Conservation (phyloP, 2,113 vertebrate genomes). For the Eptesicus fuscus region DNA sequence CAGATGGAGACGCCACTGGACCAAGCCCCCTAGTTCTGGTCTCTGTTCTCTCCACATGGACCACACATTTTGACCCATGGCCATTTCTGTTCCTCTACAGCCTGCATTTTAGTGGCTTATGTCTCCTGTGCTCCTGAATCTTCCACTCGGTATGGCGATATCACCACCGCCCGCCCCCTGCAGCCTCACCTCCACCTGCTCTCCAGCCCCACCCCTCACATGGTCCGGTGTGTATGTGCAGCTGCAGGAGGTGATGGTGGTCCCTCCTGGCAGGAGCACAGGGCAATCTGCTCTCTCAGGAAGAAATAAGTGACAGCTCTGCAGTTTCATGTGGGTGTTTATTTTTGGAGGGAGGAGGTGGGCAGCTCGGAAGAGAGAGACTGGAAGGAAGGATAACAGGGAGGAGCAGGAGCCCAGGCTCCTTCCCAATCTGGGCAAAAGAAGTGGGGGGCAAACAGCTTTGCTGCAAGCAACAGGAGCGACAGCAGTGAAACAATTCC, state of each 20-base stretch:
- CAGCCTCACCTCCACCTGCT: not conserved
- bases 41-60: not conserved
- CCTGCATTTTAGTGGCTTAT: not conserved
- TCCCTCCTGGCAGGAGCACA: not conserved
- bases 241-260: not conserved
- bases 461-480: slow-evolving; percentile 41
- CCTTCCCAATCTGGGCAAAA: not conserved
- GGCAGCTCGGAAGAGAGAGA: slow-evolving; percentile 28
- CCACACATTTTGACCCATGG: not conserved
- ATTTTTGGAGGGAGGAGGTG: slow-evolving; percentile 39
- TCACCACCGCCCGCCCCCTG: not conserved
- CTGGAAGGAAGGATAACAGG: slow-evolving; percentile 41
- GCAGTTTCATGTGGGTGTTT: not conserved
- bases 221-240: not conserved
- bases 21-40: not conserved
- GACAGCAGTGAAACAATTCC: slow-evolving; percentile 81
- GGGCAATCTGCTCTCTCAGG: slow-evolving; percentile 6
- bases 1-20: not conserved
- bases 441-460: not conserved
- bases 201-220: not conserved
- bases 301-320: slow-evolving; percentile 35
- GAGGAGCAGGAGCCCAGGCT: slow-evolving; percentile 47
- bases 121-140: not conserved
- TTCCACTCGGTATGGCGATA: not conserved
- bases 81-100: not conserved